Base-by-base conservation (phyloP, 2,113 vertebrate species). In the Artemisiospiza belli region DNA sequence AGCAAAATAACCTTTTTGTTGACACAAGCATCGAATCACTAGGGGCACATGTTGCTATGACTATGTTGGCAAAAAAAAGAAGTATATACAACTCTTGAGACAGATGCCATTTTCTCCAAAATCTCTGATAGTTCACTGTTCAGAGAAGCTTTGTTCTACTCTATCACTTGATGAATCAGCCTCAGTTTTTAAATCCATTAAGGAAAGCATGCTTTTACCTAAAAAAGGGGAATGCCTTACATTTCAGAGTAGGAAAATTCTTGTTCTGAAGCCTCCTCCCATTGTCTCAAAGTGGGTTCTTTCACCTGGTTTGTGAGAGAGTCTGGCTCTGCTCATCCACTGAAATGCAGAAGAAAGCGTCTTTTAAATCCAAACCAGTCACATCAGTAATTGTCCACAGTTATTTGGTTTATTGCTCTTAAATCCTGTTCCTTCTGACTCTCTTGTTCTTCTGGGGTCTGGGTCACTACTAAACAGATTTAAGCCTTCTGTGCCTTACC, bases 211-310 rank as follows among this genome's bases (percentile, higher is more conserved):
- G 11, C 12, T 72, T 58, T 51, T 69, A 23, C 24, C 5, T 64
- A 27, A 62, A 7, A 74, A 68, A 78, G 59, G 39, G 59, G 11
- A 91, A 55, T 64, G 96, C 76, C 46, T 47, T 90, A 46, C 11
- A 31, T 28, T 33, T 82, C 37, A 88, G 69, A 89, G 11, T 52
- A 62, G 89, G 43, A 55, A 57, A 67, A 49, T n/a, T 73, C 51
- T 3, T 33, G 12, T 79, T 75, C 37, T 37, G 17, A 54, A 72
- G 25, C 12, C 7, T 44, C 6, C 11, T 81, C 2, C 23, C 33
- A 11, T 67, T 58, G 43, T 73, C 12, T 14, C 0, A 0, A 43
- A 37, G 23, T 35, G 8, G 6, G 5, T 66, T 51, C 6, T 66
- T 73, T 73, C 6, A 66, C 27, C 44, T 43, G 22, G 4, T 44